Percentiles rank a stretch among this genome's conserved stretches.
These are phyloP conservation scores for Myoxocephalus aenaeus DNA, from an alignment of 2,797 vertebrate genomes.

Conservation along the genomic window DNA sequence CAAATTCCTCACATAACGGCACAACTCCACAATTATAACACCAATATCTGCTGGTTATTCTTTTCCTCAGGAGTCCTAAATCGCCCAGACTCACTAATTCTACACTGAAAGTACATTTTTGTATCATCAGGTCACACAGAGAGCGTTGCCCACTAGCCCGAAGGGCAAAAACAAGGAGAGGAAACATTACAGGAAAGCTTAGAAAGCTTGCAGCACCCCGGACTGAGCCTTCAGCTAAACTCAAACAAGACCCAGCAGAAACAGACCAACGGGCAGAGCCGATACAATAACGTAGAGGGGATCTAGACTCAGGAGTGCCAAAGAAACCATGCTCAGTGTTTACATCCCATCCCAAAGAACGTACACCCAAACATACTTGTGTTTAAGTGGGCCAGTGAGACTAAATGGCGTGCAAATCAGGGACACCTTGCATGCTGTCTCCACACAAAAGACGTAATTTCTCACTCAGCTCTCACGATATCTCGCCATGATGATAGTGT, in stretches of 20 bases:
- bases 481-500: background rate
- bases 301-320: background rate
- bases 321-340: background rate
- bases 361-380: background rate
- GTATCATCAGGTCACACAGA: background rate
- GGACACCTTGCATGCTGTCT: background rate
- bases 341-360: background rate
- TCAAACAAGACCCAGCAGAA: background rate
- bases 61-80: background rate
- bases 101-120: background rate
- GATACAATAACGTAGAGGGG: background rate
- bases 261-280: background rate
- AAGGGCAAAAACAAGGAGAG: background rate
- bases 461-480: too few species aligned
- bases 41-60: background rate
- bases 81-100: background rate
- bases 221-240: background rate
- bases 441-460: background rate
- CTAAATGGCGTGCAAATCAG: accelerated
- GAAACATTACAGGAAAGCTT: background rate
- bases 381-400: background rate
- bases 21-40: background rate
- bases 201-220: background rate
- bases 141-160: background rate
- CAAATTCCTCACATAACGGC: background rate